Conservation (phyloP, 2,797 vertebrate genomes). For the Ctenochaetus hawaiiensis region DNA sequence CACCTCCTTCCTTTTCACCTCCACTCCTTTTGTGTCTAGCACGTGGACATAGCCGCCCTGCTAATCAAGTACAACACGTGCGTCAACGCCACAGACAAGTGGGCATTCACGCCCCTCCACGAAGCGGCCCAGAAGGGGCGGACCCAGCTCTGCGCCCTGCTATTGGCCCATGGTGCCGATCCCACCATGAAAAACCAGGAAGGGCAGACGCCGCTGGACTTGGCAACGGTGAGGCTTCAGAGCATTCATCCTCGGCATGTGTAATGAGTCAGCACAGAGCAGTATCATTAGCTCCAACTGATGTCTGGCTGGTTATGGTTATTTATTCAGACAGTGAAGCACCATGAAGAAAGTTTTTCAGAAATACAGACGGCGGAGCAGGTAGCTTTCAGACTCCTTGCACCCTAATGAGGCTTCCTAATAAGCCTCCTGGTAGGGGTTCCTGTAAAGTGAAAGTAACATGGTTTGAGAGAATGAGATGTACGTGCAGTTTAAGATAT, state of each 20-base stretch:
- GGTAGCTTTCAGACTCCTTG: not conserved
- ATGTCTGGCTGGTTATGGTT: conserved; percentile 2
- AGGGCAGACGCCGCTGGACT: conserved; percentile 87
- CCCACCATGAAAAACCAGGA: conserved; percentile 91
- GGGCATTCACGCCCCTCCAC: conserved; percentile 86
- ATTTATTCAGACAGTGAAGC: conserved; percentile 19
- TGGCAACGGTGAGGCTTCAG: conserved; percentile 81
- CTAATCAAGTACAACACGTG: conserved; percentile 90
- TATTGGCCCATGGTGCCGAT: conserved; percentile 87
- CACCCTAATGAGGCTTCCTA: conserved; percentile 44
- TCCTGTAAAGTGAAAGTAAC: conserved; percentile 6
- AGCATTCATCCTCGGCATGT: not conserved
- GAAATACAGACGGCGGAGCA: not conserved
- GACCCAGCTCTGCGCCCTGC: conserved; percentile 83
- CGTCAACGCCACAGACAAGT: conserved; percentile 86
- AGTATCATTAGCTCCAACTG: not conserved
- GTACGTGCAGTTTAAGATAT: not conserved
- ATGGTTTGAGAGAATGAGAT: conserved; percentile 4
- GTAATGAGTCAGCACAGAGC: not conserved
- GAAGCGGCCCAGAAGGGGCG: conserved; percentile 86
- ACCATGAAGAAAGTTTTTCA: not conserved
- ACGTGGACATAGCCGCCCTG: conserved; percentile 89
- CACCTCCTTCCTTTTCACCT: not conserved
- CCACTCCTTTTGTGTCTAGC: conserved; percentile 65
- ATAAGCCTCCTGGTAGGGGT: conserved; percentile 6